Percentiles rank a stretch among this genome's conserved stretches.
Evolutionary conservation across 2,113 vertebrate species (phyloP).

Genomic region (Heliornis fulica): DNA sequence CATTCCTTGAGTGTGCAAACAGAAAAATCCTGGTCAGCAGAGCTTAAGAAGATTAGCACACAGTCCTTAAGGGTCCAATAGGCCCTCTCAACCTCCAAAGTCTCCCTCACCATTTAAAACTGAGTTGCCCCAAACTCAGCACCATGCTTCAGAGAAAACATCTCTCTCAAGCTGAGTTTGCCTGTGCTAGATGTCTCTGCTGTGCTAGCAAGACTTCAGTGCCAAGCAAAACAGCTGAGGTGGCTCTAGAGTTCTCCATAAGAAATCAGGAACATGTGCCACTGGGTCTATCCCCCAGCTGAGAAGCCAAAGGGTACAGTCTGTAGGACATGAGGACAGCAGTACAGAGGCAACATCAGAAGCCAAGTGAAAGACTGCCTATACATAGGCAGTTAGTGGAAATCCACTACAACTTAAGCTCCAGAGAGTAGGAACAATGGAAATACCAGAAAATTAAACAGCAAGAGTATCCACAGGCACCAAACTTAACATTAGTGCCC

Average conservation of each 20-base stretch:
- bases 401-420: not conserved
- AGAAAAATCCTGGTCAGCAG: constrained; percentile 16
- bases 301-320: not conserved
- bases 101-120: not conserved
- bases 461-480: not conserved
- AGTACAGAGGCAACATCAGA: not conserved
- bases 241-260: not conserved
- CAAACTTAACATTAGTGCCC: not conserved
- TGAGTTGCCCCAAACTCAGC: not conserved
- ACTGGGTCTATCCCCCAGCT: not conserved
- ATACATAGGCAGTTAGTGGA: not conserved
- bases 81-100: not conserved
- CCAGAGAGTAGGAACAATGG: not conserved
- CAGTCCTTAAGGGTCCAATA: not conserved
- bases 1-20: not conserved
- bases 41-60: constrained; percentile 27
- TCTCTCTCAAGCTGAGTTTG: not conserved
- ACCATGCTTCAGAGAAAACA: not conserved
- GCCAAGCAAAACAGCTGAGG: not conserved
- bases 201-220: not conserved
- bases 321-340: not conserved
- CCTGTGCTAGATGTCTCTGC: not conserved
- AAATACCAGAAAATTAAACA: not conserved
- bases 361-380: not conserved
- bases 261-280: fast-evolving